Conservation (phyloP, 1,140 invertebrate species). For the Eulimnadia texana region DNA sequence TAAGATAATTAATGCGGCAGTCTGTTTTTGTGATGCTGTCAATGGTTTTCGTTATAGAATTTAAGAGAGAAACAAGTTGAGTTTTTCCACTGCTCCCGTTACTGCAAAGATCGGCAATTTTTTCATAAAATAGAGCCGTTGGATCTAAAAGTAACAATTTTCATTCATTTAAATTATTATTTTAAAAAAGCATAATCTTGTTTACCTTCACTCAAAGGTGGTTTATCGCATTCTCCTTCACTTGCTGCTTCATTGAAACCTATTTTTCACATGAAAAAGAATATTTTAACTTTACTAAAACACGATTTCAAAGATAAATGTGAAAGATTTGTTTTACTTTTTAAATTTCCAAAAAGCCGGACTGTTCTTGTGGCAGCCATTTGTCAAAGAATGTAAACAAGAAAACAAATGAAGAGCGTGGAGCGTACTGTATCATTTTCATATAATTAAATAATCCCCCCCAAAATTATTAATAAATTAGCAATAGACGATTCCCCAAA, state of each 20-base stretch:
- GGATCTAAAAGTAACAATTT: too few species aligned
- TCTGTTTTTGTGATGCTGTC: slow-evolving; percentile 17
- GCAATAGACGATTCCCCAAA: too few species aligned
- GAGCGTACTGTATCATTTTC: not conserved
- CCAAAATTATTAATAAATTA: too few species aligned
- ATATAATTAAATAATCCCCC: not conserved
- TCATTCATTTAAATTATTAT: too few species aligned
- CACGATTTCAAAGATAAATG: not conserved
- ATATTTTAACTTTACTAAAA: too few species aligned
- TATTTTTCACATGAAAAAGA: too few species aligned
- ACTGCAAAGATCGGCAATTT: not conserved
- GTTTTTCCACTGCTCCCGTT: slow-evolving; percentile 6
- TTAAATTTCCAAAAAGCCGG: not conserved
- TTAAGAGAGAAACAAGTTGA: slow-evolving; percentile 7
- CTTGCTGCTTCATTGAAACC: too few species aligned
- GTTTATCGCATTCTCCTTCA: too few species aligned
- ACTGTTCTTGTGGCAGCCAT: not conserved
- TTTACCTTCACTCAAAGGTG: too few species aligned
- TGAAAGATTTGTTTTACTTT: not conserved
- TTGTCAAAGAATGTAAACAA: not conserved
- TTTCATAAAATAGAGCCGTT: not conserved
- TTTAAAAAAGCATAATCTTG: too few species aligned
- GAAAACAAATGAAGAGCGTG: not conserved
- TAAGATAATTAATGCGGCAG: slow-evolving; percentile 15
- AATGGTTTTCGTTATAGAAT: slow-evolving; percentile 14